Conservation (phyloP, 1,140 invertebrate genomes). For the Drosophila pandora region DNA sequence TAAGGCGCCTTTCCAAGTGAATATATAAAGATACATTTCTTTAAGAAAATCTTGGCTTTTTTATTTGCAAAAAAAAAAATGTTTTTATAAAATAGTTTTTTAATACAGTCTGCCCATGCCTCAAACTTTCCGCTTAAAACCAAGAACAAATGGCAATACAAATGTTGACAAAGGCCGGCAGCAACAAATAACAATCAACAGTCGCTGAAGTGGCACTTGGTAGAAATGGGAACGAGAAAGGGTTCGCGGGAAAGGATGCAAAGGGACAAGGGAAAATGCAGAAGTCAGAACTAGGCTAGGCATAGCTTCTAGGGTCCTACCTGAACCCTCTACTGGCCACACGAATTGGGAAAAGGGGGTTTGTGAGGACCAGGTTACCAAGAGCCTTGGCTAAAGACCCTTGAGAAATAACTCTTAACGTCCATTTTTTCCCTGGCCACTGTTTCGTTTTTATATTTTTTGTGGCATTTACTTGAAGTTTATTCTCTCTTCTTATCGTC, state of each 20-base stretch:
- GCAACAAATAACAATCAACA: slow-evolving; percentile 52
- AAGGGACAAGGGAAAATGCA: slow-evolving; percentile 17
- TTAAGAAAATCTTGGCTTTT: too few relatives aligned
- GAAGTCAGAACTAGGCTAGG: slow-evolving; percentile 25
- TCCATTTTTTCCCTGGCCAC: slow-evolving; percentile 25
- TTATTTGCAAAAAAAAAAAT: too few relatives aligned
- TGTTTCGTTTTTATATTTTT: slow-evolving; percentile 45
- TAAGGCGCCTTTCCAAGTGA: too few relatives aligned
- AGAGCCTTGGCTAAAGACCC: slow-evolving; percentile 29
- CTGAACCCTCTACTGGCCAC: slow-evolving; percentile 50
- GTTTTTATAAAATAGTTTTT: too few relatives aligned
- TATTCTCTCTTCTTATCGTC: slow-evolving; percentile 27
- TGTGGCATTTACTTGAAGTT: slow-evolving; percentile 64
- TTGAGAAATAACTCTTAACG: slow-evolving; percentile 77
- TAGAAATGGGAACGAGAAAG: slow-evolving; percentile 48
- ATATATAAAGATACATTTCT: too few relatives aligned
- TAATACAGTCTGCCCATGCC: neutral
- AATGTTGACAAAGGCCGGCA: slow-evolving; percentile 61
- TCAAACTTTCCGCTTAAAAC: slow-evolving; percentile 32
- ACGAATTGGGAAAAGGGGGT: slow-evolving; percentile 3
- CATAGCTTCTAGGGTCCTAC: neutral
- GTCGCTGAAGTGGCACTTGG: slow-evolving; percentile 51
- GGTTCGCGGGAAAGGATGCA: slow-evolving; percentile 40
- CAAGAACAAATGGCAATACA: slow-evolving; percentile 67
- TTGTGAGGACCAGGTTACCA: slow-evolving; percentile 24